Percentiles rank a stretch among this genome's conserved stretches.
Evolutionary conservation across 37 sponge, comb jelly and placozoan species (phyloP).

Genomic region (Ephydatia muelleri): DNA sequence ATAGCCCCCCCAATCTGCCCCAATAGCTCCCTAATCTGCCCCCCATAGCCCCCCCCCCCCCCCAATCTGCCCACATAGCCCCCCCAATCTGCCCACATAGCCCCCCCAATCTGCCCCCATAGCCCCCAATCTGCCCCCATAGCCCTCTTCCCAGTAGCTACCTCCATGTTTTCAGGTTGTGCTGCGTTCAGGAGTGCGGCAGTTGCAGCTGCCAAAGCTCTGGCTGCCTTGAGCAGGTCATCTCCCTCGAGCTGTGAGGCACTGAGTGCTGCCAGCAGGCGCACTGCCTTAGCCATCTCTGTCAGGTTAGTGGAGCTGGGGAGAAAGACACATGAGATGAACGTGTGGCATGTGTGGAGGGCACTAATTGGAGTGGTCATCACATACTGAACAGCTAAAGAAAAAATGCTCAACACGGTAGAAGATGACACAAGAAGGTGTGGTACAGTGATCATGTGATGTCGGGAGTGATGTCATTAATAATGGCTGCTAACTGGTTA

Average conservation of each 20-base stretch:
- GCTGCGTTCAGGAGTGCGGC: conserved; percentile 87
- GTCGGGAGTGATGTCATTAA: too few species aligned
- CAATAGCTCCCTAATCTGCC: too few species aligned
- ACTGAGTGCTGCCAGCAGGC: conserved; percentile 85
- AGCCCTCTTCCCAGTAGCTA: too few species aligned
- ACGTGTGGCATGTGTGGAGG: not conserved
- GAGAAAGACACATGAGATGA: not conserved
- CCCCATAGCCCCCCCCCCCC: not conserved
- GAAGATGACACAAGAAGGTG: too few species aligned
- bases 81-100: too few species aligned
- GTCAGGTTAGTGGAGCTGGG: conserved; percentile 90
- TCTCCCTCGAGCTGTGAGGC: conserved; percentile 55
- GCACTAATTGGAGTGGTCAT: conserved; percentile 15
- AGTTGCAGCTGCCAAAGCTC: conserved; percentile 90
- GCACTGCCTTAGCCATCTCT: conserved; percentile 87
- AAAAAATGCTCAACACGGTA: too few species aligned
- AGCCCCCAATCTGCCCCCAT: too few species aligned
- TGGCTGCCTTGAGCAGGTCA: conserved; percentile 91
- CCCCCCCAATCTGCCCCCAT: too few species aligned
- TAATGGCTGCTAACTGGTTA: too few species aligned
- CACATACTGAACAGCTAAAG: not conserved
- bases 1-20: too few species aligned
- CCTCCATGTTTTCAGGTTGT: conserved; percentile 77
- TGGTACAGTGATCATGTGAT: too few species aligned
- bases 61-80: too few species aligned